Percentiles rank a stretch among this genome's conserved stretches.
Conservation (phyloP, 2,888 invertebrate genomes). For the Cataglyphis rosenhaueri region DNA sequence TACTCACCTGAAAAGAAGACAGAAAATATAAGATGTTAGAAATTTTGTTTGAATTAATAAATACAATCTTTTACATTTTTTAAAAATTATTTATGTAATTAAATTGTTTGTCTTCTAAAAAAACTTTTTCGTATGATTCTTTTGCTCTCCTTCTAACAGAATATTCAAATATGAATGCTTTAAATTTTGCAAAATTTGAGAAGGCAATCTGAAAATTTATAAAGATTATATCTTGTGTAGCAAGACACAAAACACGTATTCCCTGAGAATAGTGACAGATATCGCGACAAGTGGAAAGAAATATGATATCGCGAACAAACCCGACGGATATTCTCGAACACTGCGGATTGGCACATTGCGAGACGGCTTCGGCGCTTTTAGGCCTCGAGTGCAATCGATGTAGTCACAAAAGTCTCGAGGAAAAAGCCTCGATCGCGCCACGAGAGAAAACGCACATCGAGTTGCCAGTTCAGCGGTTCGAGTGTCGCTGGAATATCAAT, state of each 20-base stretch:
- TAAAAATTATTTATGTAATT: not conserved
- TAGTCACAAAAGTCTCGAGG: conserved; percentile 25
- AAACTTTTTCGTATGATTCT: not conserved
- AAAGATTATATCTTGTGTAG: not conserved
- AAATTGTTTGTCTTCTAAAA: not conserved
- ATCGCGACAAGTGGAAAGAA: conserved; percentile 14
- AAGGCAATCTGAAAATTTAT: not conserved
- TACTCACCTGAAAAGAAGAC: conserved; percentile 70
- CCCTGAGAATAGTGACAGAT: not conserved
- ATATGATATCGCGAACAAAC: conserved; percentile 57
- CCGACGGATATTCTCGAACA: conserved; percentile 57
- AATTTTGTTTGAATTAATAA: not conserved
- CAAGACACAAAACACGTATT: not conserved
- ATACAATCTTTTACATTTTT: not conserved
- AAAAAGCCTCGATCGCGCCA: conserved; percentile 46
- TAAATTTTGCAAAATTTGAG: not conserved
- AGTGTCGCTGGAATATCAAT: conserved; percentile 20
- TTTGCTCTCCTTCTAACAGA: not conserved
- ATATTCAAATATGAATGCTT: not conserved
- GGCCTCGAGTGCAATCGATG: conserved; percentile 59
- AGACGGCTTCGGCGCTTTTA: conserved; percentile 71
- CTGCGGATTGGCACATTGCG: conserved; percentile 73
- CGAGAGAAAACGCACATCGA: conserved; percentile 43
- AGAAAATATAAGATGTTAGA: not conserved
- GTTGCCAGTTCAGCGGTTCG: conserved; percentile 72